phyloP scores from a whole-genome alignment of 2,113 vertebrate genomes.

The Ptilonorhynchus violaceus region DNA sequence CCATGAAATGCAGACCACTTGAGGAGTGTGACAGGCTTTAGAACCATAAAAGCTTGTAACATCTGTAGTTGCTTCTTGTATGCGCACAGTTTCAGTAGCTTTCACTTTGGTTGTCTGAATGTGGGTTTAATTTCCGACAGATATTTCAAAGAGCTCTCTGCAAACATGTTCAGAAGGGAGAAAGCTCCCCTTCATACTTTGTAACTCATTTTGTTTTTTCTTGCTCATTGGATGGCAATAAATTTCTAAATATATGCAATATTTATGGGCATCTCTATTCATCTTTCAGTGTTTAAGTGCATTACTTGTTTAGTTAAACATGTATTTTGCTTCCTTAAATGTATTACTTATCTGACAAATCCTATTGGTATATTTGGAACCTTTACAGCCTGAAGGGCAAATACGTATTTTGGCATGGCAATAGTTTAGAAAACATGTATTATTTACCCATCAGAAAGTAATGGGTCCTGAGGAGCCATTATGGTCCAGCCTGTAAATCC shows the following conservation, averaged over 20 bases:
- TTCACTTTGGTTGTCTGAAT: not conserved
- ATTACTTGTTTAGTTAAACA: slow-evolving; percentile 8
- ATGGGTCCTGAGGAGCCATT: slow-evolving; percentile 68
- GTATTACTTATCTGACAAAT: slow-evolving; percentile 41
- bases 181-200: not conserved
- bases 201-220: not conserved
- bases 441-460: slow-evolving; percentile 65
- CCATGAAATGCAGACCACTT: not conserved
- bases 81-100: not conserved
- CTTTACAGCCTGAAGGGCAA: slow-evolving; percentile 35
- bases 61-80: not conserved
- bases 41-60: not conserved
- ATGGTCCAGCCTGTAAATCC: slow-evolving; percentile 58
- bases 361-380: slow-evolving; percentile 46
- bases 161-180: not conserved
- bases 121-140: not conserved
- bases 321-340: slow-evolving; percentile 19
- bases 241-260: not conserved
- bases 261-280: not conserved
- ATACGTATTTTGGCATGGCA: slow-evolving; percentile 47
- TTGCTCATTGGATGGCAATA: not conserved
- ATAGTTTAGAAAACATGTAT: slow-evolving; percentile 66
- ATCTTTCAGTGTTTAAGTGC: not conserved
- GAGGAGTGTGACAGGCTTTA: not conserved
- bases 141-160: not conserved